phyloP scores from a whole-genome alignment of 92 coral and sea anemone genomes.

The Palythoa grandis region DNA sequence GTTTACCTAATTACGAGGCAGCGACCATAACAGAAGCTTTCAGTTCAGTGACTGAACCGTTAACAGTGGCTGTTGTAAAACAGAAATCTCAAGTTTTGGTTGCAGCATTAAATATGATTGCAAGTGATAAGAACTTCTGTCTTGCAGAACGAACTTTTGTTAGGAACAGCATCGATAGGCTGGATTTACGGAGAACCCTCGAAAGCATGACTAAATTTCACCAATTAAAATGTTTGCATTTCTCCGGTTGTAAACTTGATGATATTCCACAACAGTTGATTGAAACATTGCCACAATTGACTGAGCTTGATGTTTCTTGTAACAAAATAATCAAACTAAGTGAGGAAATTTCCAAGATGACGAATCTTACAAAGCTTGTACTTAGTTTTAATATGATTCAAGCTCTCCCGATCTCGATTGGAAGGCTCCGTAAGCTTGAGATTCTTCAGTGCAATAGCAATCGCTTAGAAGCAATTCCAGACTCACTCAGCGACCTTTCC shows the following conservation, averaged over 20 bases:
- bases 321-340: slow-evolving; percentile 1
- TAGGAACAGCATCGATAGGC: slow-evolving; percentile 3
- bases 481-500: background rate
- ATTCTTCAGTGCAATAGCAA: slow-evolving; percentile 10
- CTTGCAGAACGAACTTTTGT: background rate
- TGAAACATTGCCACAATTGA: slow-evolving; percentile 7
- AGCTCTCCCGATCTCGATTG: slow-evolving; percentile 4
- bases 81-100: slow-evolving; percentile 10
- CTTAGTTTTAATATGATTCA: slow-evolving; percentile 15
- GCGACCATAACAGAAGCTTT: background rate
- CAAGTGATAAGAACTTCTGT: background rate
- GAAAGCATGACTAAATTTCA: background rate
- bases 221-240: background rate
- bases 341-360: slow-evolving; percentile 8
- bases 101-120: background rate
- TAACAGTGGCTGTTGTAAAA: slow-evolving; percentile 15
- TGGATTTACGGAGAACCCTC: background rate
- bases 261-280: background rate
- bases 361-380: background rate
- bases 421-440: background rate
- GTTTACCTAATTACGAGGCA: background rate
- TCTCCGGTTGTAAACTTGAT: background rate
- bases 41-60: background rate
- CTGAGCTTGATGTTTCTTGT: slow-evolving; percentile 19
- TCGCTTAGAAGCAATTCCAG: background rate